Evolutionary conservation across 2,113 vertebrate species (phyloP).

Genomic region (Myotis yumanensis): DNA sequence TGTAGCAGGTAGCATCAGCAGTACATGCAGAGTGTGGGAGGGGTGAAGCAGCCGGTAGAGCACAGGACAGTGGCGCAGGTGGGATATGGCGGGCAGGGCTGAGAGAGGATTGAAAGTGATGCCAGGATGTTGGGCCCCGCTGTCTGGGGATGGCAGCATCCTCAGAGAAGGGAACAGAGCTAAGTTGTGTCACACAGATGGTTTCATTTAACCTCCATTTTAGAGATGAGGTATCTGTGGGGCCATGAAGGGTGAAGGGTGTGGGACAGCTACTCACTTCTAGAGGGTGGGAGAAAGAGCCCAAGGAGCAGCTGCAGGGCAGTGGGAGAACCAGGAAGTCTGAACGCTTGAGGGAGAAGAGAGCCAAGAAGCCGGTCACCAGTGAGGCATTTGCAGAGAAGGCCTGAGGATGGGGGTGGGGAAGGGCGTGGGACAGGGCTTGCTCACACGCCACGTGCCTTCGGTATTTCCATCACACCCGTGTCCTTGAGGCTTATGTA

Average conservation of each 20-base stretch:
- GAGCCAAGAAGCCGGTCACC: not conserved
- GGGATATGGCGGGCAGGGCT: not conserved
- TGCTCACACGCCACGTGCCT: rapidly evolving
- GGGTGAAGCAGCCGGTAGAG: not conserved
- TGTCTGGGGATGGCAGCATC: not conserved
- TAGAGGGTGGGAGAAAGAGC: not conserved
- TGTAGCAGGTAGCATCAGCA: rapidly evolving
- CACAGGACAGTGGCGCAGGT: not conserved
- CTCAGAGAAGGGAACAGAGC: not conserved
- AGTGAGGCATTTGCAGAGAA: not conserved
- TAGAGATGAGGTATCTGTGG: not conserved
- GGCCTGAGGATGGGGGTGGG: not conserved
- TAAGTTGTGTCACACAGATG: not conserved
- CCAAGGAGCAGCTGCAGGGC: not conserved
- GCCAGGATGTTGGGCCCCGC: not conserved
- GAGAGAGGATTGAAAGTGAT: not conserved
- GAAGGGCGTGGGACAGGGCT: rapidly evolving
- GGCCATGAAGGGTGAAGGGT: not conserved
- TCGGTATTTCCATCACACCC: not conserved
- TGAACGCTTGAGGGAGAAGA: not conserved
- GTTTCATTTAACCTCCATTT: not conserved
- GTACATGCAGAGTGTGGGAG: too few species aligned
- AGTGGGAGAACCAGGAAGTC: not conserved
- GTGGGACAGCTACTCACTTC: not conserved
- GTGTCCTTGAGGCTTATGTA: not conserved